Conservation (phyloP, 2,888 invertebrate genomes). For the Torymus aiolomorphi region DNA sequence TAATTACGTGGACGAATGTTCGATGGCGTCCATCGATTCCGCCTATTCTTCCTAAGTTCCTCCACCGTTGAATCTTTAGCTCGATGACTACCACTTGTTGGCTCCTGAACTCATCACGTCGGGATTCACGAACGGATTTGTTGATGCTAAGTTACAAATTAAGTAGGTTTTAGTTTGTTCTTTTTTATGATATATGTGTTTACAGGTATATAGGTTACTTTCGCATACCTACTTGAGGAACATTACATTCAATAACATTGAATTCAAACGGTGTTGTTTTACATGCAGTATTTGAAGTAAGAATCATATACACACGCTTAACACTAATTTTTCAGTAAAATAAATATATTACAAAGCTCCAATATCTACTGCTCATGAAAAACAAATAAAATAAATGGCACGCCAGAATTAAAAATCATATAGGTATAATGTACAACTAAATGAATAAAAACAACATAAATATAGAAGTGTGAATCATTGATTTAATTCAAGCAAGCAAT, state of each 20-base stretch:
- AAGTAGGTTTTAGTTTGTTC: conserved; percentile 23
- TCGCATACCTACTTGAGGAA: neutral
- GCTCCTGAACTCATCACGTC: conserved; percentile 64
- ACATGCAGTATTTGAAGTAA: no score
- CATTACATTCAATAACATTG: no score
- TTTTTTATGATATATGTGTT: no score
- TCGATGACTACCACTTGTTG: conserved; percentile 71
- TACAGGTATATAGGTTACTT: neutral
- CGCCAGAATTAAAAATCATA: neutral
- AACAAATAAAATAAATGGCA: conserved; percentile 5
- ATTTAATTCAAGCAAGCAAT: conserved; percentile 51
- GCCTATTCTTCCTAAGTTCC: conserved; percentile 19
- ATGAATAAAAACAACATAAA: conserved; percentile 40
- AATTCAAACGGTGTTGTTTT: no score
- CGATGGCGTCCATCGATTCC: conserved; percentile 31
- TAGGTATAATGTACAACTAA: conserved; percentile 24
- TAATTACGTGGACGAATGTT: conserved; percentile 54
- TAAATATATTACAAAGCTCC: neutral
- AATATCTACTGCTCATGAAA: neutral
- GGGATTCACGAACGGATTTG: conserved; percentile 73
- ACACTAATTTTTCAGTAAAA: neutral
- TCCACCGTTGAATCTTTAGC: conserved; percentile 52
- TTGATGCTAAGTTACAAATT: conserved; percentile 61
- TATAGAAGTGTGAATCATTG: conserved; percentile 30
- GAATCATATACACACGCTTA: no score